These are phyloP conservation scores for Edolisoma coerulescens DNA, from an alignment of 2,113 vertebrate species.

Conservation along the genomic window DNA sequence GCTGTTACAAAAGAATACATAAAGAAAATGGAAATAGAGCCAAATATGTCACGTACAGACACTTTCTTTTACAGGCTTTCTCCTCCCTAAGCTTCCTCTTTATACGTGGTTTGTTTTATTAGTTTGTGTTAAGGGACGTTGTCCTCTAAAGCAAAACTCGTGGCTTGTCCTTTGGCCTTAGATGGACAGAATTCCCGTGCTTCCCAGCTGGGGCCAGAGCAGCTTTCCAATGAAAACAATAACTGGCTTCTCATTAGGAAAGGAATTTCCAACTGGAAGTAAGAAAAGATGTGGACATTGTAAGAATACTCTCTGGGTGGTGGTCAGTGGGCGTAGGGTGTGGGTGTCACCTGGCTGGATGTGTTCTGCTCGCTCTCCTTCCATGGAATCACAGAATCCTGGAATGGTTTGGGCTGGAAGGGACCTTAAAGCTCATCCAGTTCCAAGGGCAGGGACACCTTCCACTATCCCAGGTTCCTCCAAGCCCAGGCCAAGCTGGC, in stretches of 20 bases:
- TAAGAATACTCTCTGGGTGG: rapidly evolving
- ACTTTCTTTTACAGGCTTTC: background rate
- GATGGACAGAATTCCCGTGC: rapidly evolving
- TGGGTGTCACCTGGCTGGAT: background rate
- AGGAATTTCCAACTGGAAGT: background rate
- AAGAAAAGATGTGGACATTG: background rate
- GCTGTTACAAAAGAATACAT: rapidly evolving
- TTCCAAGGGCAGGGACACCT: background rate
- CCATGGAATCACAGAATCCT: background rate
- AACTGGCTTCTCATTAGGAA: background rate
- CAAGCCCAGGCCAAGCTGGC: background rate
- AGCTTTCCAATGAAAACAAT: background rate
- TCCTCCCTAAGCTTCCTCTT: background rate
- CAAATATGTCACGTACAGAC: background rate
- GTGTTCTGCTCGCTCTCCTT: background rate
- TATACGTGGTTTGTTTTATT: background rate
- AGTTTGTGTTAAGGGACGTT: background rate
- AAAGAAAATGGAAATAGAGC: background rate
- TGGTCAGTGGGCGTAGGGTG: background rate
- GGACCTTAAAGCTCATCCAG: background rate
- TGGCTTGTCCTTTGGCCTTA: background rate
- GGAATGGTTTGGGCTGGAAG: background rate
- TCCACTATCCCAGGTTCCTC: background rate
- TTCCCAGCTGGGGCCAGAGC: background rate
- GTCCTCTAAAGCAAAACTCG: background rate